phyloP scores from a whole-genome alignment of 2,797 vertebrate species.

The Aviceda leuphotes region DNA sequence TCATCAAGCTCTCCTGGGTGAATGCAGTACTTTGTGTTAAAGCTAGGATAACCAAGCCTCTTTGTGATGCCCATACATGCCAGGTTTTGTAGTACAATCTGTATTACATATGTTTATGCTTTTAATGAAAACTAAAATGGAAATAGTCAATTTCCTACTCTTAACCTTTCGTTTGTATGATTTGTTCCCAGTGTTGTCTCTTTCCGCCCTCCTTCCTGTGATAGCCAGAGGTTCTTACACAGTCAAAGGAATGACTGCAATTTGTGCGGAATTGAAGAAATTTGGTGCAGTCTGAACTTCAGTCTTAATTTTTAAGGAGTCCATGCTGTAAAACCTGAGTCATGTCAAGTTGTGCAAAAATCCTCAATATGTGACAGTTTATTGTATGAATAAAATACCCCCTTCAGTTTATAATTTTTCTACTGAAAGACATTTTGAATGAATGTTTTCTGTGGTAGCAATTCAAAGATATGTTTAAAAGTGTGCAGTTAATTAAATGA shows the following conservation, averaged over 20 bases:
- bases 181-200: background rate
- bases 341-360: background rate
- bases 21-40: background rate
- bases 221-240: background rate
- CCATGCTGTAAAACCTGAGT: background rate
- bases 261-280: background rate
- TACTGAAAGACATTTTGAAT: background rate
- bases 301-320: background rate
- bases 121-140: background rate
- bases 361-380: rapidly evolving
- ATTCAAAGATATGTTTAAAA: rapidly evolving
- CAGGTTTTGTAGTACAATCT: background rate
- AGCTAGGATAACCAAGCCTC: background rate
- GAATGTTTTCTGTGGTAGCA: background rate
- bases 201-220: background rate
- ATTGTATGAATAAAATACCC: background rate
- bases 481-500: background rate
- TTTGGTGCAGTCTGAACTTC: background rate
- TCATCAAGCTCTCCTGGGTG: background rate
- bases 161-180: background rate
- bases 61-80: rapidly evolving
- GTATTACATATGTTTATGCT: background rate
- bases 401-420: background rate
- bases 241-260: background rate
- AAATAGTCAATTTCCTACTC: background rate